Evolutionary conservation across 2,888 invertebrate species (phyloP).

Genomic region (Scaptodrosophila latifasciaeformis): DNA sequence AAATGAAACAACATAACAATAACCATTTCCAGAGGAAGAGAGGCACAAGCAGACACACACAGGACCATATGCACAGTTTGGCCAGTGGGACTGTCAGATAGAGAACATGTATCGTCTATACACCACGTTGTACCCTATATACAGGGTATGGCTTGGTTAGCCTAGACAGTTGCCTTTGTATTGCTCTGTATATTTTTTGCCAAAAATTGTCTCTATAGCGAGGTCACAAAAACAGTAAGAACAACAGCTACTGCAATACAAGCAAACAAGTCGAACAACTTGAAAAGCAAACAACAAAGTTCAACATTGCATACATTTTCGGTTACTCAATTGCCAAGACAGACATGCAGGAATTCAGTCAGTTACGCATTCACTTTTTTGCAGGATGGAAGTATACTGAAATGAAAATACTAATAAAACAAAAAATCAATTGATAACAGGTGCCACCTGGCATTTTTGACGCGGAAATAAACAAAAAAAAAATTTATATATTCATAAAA

Average conservation of each 20-base stretch:
- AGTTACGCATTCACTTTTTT: too few species aligned
- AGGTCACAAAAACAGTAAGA: too few species aligned
- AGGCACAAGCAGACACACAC: constrained; percentile 5
- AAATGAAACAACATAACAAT: constrained; percentile 45
- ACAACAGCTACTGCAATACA: too few species aligned
- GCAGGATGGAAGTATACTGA: too few species aligned
- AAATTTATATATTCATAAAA: constrained; percentile 46
- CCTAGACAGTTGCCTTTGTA: constrained; percentile 13
- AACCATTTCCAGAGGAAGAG: constrained; percentile 31
- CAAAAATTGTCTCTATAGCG: too few species aligned
- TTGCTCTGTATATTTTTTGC: background rate
- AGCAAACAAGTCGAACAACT: too few species aligned
- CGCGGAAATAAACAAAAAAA: constrained; percentile 21
- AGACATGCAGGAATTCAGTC: constrained; percentile 25
- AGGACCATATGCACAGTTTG: background rate
- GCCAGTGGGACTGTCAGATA: background rate
- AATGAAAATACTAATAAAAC: background rate
- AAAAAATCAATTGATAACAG: constrained; percentile 66
- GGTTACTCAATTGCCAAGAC: background rate
- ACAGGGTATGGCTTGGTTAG: too few species aligned
- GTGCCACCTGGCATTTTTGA: constrained; percentile 40
- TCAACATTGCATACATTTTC: background rate
- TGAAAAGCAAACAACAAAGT: constrained; percentile 4
- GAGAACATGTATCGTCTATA: constrained; percentile 39
- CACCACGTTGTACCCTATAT: constrained; percentile 36